Base-by-base conservation (phyloP, 2,888 invertebrate genomes). In the Pseudococcus jackbeardsleyi region DNA sequence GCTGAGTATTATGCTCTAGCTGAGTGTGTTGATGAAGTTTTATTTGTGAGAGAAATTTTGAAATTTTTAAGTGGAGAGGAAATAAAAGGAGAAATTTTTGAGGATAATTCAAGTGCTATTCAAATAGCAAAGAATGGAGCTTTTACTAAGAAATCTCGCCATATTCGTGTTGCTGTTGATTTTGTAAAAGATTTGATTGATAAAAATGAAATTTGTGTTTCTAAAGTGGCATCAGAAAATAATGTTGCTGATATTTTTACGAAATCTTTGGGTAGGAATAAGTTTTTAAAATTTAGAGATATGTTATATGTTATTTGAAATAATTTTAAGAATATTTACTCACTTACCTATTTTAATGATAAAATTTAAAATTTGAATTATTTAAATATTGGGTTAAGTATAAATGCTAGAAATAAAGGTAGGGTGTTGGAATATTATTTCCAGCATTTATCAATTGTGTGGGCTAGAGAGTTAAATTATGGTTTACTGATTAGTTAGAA, bases 221-320 rank as follows among this genome's bases (percentile, higher is more conserved):
- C 4, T 17, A 77, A 77, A 12, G 17, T 77, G 1, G 17, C 2
- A 15, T 7, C 12, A n/a, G 77, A 77, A 77, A 17, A 12, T 17
- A 77, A 77, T 39, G 15, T 77, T 17, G 77, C 77, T 7, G 77
- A 77, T 77, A 77, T 77, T 77, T 39, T 77, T 77, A 77, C 77
- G 15, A 77, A 77, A 39, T 17, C 77, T 1, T 17, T 77, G 39
- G 22, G 77, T 39, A 77, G 7, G 39, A 17, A 12, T 39, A 77
- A 77, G 33, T 77, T 77, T 39, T 0, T 33, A 2, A 39, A 39
- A 39, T 77, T 77, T 77, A 33, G 77, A 39, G 7, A 4, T 77
- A 77, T 77, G 39, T 77, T 39, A 77, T 12, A 17, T 15, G 33
- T 77, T 46, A n/a, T n/a, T n/a, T n/a, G n/a, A n/a, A n/a, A n/a